phyloP scores from a whole-genome alignment of 2,888 invertebrate species.

The Neocrepidodera transversa region DNA sequence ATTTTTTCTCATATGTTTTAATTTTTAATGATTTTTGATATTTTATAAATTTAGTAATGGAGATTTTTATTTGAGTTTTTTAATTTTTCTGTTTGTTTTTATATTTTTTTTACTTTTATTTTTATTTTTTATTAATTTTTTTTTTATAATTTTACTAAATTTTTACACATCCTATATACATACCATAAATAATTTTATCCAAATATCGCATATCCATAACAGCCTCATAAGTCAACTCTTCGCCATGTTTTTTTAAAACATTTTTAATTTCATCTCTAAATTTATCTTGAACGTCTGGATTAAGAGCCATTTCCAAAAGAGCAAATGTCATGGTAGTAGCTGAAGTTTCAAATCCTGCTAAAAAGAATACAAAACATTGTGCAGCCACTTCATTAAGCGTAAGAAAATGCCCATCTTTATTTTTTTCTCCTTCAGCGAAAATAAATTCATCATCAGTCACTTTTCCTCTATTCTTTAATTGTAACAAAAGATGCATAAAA shows the following conservation, averaged over 20 bases:
- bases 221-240: slow-evolving; percentile 40
- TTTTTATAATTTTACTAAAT: too few species aligned
- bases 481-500: slow-evolving; percentile 62
- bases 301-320: slow-evolving; percentile 41
- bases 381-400: slow-evolving; percentile 26
- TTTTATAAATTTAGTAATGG: too few species aligned
- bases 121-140: too few species aligned
- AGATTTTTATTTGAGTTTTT: too few species aligned
- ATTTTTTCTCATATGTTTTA: too few species aligned
- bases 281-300: slow-evolving; percentile 42
- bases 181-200: slow-evolving; percentile 58
- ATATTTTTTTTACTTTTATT: too few species aligned
- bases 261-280: slow-evolving; percentile 37
- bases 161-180: too few species aligned
- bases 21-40: too few species aligned
- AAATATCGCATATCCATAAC: slow-evolving; percentile 49
- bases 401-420: slow-evolving; percentile 29
- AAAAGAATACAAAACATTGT: slow-evolving; percentile 43
- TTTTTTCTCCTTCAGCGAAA: slow-evolving; percentile 8
- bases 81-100: too few species aligned
- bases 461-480: slow-evolving; percentile 54
- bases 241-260: slow-evolving; percentile 37
- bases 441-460: slow-evolving; percentile 38
- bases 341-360: slow-evolving; percentile 45
- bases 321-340: slow-evolving; percentile 44